Base-by-base conservation (phyloP, 2,888 invertebrate genomes). In the Ophioninae sp. region DNA sequence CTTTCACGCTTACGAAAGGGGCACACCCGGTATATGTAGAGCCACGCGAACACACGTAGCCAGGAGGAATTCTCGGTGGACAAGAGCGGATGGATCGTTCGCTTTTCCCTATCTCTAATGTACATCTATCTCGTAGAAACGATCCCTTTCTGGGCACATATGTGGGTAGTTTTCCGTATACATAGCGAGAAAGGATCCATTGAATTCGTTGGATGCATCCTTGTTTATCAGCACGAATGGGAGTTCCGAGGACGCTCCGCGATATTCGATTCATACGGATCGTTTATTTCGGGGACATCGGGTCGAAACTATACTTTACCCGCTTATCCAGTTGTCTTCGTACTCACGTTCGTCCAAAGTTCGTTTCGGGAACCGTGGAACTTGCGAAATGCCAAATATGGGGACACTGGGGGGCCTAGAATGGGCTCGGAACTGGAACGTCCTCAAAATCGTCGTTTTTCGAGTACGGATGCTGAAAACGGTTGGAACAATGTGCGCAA, bases 71-170 rank as follows among this genome's bases (percentile, higher is more conserved):
- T 73, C 77, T 72, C 71, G 71, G 65, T 73, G 67, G 37, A 73
- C 59, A n/a, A 64, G 77, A 41, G 68, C 63, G 73, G 63, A 75
- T 63, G 56, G 59, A 67, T 68, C 22, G 67, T 67, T 61, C 61
- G 82, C 68, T 68, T 81, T 77, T 67, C 68, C 78, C 63, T 78
- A 78, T 82, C 82, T 63, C 20, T 51, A 67, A 20, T 69, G 74
- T 74, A 65, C 69, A 82, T 78, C 68, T 73, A 41, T 63, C 73
- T 73, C 61, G 39, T 22, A 59, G 64, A 65, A 72, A 61, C 61
- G 10, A 67, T 58, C 79, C 79, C 30, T 58, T 63, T 51, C 17
- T 41, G 41, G 22, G 23, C 23, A 58, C 69, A 63, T 63, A 61
- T 63, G 58, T 41, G 30, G 41, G 7, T 68, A 59, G 6, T 59